Percentiles rank a stretch among this genome's conserved stretches.
These are phyloP conservation scores for Labia minor DNA, from an alignment of 2,888 invertebrate genomes.

Conservation along the genomic window DNA sequence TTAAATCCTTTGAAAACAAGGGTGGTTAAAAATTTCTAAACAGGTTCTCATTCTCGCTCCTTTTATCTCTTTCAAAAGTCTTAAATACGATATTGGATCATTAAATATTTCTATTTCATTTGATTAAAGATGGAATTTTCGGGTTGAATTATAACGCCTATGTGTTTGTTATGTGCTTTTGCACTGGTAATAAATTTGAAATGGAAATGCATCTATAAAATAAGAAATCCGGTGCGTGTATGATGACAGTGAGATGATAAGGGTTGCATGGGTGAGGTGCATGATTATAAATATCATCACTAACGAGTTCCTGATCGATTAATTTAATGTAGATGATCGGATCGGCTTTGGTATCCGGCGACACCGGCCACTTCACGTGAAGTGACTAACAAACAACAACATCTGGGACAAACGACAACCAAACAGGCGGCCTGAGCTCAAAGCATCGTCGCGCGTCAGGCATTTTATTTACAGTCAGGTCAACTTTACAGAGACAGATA, in stretches of 20 bases:
- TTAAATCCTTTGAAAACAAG: too few species aligned
- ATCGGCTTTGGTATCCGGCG: neutral
- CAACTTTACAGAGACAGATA: conserved; percentile 4
- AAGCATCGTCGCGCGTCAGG: conserved; percentile 2
- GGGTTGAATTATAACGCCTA: too few species aligned
- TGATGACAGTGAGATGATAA: neutral
- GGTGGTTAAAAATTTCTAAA: too few species aligned
- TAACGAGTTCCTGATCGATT: neutral
- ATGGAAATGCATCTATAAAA: too few species aligned
- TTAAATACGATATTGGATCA: too few species aligned
- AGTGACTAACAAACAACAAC: neutral
- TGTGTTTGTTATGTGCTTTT: too few species aligned
- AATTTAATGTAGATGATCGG: neutral
- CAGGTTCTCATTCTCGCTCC: too few species aligned
- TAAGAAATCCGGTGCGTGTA: too few species aligned
- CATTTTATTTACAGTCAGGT: conserved; percentile 7
- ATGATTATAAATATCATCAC: neutral
- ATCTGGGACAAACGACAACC: neutral
- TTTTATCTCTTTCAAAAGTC: too few species aligned
- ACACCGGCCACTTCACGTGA: neutral
- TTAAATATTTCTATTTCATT: too few species aligned
- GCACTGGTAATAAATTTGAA: too few species aligned
- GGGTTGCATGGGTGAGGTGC: neutral
- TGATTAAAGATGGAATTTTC: too few species aligned
- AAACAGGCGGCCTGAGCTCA: neutral